Conservation (phyloP, 30 jellyfish, hydroid and myxozoan genomes). For the Chironex yamaguchii region DNA sequence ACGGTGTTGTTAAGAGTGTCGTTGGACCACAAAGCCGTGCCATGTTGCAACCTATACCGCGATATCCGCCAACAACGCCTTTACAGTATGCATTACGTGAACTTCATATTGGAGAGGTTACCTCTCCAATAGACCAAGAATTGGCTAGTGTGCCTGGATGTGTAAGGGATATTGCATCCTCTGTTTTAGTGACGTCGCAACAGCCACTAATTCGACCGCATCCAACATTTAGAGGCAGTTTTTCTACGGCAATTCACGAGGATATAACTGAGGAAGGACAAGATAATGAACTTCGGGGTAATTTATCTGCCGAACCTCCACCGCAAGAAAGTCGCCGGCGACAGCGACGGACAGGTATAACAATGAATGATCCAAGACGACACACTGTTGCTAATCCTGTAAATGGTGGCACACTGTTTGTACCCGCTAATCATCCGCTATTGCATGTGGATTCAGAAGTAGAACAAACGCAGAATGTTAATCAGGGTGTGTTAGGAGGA, state of each 20-base stretch:
- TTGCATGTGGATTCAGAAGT: conserved; percentile 59
- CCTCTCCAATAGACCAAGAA: conserved; percentile 62
- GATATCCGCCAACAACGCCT: conserved; percentile 76
- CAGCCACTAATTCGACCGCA: conserved; percentile 34
- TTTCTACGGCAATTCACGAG: conserved; percentile 81
- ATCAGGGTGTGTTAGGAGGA: conserved; percentile 4
- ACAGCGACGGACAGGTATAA: conserved; percentile 86
- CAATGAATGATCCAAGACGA: conserved; percentile 36
- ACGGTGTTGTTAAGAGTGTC: conserved; percentile 73
- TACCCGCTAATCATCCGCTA: conserved; percentile 98
- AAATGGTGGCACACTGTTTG: conserved; percentile 85
- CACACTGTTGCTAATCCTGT: conserved; percentile 68
- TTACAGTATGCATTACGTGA: conserved; percentile 92
- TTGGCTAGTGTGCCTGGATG: conserved; percentile 83
- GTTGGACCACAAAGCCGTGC: conserved; percentile 57
- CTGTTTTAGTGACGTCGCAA: conserved; percentile 42
- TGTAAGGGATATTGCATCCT: conserved; percentile 71
- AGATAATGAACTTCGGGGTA: conserved; percentile 54
- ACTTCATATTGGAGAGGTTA: conserved; percentile 91
- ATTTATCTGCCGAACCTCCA: conserved; percentile 43
- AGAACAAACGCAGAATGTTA: conserved; percentile 60
- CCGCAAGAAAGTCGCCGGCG: conserved; percentile 72
- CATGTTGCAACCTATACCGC: conserved; percentile 82
- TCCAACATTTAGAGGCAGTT: conserved; percentile 46
- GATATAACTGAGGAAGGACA: conserved; percentile 83